phyloP scores from a whole-genome alignment of 2,888 invertebrate genomes.

The Amiota communis region DNA sequence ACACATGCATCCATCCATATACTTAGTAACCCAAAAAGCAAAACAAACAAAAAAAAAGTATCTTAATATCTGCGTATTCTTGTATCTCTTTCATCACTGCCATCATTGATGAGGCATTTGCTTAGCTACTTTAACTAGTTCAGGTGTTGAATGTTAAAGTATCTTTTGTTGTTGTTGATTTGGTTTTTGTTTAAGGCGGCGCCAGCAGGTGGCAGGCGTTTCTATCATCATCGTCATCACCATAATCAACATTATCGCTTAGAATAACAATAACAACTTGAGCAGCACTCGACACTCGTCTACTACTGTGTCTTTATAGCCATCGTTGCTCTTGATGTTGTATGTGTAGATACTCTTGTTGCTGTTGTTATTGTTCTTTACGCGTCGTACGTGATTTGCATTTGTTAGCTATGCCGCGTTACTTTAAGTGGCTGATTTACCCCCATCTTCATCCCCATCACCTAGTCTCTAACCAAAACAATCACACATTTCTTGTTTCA shows the following conservation, averaged over 20 bases:
- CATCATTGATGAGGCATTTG: slow-evolving; percentile 27
- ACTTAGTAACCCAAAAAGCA: too few species aligned
- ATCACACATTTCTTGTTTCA: background rate
- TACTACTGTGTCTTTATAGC: slow-evolving; percentile 31
- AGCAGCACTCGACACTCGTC: slow-evolving; percentile 7
- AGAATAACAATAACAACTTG: background rate
- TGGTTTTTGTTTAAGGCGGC: background rate
- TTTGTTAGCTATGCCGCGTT: slow-evolving; percentile 47
- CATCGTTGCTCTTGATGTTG: background rate
- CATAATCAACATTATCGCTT: slow-evolving; percentile 18
- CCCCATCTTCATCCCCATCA: too few species aligned
- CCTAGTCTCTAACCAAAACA: too few species aligned
- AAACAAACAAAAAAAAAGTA: background rate
- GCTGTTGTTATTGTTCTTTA: slow-evolving; percentile 51
- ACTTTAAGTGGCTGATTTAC: background rate
- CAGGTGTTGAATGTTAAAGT: slow-evolving; percentile 20
- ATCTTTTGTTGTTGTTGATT: too few species aligned
- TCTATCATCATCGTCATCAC: slow-evolving; percentile 38
- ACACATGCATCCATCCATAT: background rate
- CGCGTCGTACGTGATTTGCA: slow-evolving; percentile 62
- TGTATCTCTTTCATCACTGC: slow-evolving; percentile 33
- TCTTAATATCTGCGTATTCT: slow-evolving; percentile 32
- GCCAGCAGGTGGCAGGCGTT: slow-evolving; percentile 34
- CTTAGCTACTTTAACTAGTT: slow-evolving; percentile 31
- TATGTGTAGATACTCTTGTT: slow-evolving; percentile 28